A percentile compares a stretch with the other conserved stretches of the same genome.
Conservation (phyloP, 2,113 vertebrate species). For the Trichomycterus rosablanca region DNA sequence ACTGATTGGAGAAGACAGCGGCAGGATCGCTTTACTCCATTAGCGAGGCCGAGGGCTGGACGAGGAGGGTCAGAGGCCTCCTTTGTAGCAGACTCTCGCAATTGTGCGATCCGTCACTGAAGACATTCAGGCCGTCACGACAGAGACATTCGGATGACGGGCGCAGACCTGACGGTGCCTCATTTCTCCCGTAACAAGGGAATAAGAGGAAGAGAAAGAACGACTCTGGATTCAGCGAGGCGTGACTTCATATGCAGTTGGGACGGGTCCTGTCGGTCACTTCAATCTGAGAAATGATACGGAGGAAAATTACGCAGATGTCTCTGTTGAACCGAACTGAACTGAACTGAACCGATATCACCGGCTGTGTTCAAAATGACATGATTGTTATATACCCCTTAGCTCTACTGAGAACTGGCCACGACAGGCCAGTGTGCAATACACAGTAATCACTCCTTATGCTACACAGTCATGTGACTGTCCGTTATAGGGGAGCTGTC, state of each 20-base stretch:
- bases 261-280: slow-evolving; percentile 1
- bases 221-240: slow-evolving; percentile 15
- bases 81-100: slow-evolving; percentile 38
- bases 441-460: too few relatives aligned
- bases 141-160: slow-evolving; percentile 33
- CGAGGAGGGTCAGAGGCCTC: slow-evolving; percentile 14
- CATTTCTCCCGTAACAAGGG: background rate
- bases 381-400: too few relatives aligned
- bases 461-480: too few relatives aligned
- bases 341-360: too few relatives aligned
- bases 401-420: too few relatives aligned
- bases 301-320: too few relatives aligned
- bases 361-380: too few relatives aligned
- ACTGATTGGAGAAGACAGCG: slow-evolving; percentile 38
- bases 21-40: slow-evolving; percentile 46
- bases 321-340: too few relatives aligned
- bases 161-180: slow-evolving; percentile 33
- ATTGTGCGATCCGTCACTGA: slow-evolving; percentile 43
- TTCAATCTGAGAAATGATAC: slow-evolving; percentile 4
- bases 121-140: slow-evolving; percentile 32
- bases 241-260: slow-evolving; percentile 18
- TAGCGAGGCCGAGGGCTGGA: slow-evolving; percentile 23
- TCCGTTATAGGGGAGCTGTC: too few relatives aligned
- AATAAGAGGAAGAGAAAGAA: background rate
- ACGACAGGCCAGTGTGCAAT: too few relatives aligned